A percentile compares a stretch with the other conserved stretches of the same genome.
phyloP scores from a whole-genome alignment of 1,140 invertebrate species.

The Penaeus vannamei region DNA sequence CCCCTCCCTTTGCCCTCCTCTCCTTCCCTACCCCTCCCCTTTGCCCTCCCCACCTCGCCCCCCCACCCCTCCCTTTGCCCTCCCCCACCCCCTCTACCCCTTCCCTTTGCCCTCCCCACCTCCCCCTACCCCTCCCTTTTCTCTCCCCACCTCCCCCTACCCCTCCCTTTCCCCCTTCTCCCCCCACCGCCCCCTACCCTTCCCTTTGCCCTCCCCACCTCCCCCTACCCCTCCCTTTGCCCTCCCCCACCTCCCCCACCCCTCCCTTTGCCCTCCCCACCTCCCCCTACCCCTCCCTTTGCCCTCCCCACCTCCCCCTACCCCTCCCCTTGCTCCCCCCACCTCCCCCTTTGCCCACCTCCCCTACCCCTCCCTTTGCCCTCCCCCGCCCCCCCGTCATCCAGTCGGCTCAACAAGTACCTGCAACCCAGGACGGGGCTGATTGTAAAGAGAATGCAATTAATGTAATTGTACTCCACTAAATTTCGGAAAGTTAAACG shows the following conservation, averaged over 20 bases:
- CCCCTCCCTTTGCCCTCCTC: background rate
- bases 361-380: background rate
- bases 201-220: background rate
- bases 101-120: background rate
- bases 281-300: background rate
- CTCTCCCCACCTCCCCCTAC: background rate
- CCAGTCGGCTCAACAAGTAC: too few relatives aligned
- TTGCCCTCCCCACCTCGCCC: background rate
- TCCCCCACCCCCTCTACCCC: background rate
- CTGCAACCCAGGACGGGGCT: too few relatives aligned
- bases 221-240: background rate
- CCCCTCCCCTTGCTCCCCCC: background rate
- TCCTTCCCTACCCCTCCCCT: background rate
- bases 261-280: background rate
- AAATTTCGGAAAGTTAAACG: too few relatives aligned
- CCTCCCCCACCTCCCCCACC: background rate
- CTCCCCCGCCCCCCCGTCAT: background rate
- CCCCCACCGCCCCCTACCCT: background rate
- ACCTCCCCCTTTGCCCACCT: background rate
- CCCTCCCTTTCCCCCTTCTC: background rate
- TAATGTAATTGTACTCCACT: too few relatives aligned
- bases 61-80: background rate
- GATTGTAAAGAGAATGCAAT: too few relatives aligned
- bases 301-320: background rate
- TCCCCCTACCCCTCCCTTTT: background rate